Conservation (phyloP, 2,797 vertebrate species). For the Siniperca undulata region DNA sequence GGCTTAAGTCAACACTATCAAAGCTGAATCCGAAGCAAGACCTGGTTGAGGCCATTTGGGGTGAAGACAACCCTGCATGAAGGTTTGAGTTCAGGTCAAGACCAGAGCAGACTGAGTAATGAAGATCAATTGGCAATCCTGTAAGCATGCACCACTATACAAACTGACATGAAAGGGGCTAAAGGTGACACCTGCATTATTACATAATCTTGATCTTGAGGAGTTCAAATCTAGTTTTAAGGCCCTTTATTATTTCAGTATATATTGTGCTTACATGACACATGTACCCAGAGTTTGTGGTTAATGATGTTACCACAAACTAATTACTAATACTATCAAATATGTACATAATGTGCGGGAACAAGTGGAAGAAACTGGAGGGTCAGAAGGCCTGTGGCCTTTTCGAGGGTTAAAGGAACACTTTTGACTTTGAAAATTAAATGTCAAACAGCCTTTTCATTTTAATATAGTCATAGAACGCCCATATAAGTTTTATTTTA, state of each 20-base stretch:
- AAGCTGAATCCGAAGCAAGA: neutral
- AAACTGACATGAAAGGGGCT: neutral
- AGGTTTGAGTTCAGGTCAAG: conserved; percentile 14
- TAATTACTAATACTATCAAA: neutral
- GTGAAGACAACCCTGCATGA: neutral
- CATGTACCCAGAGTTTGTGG: neutral
- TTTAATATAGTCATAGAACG: too few species aligned
- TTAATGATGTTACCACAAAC: neutral
- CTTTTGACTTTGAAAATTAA: neutral
- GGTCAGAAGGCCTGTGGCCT: too few species aligned
- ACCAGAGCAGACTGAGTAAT: neutral
- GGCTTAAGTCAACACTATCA: conserved; percentile 5
- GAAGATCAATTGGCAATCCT: neutral
- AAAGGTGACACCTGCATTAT: conserved; percentile 7
- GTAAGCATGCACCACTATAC: neutral
- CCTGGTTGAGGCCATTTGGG: neutral
- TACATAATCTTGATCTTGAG: neutral
- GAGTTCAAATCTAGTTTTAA: neutral
- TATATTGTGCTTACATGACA: neutral
- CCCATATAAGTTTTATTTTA: too few species aligned
- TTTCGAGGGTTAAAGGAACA: neutral
- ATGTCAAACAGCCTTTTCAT: too few species aligned
- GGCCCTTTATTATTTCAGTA: neutral
- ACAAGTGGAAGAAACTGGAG: neutral
- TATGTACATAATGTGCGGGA: neutral